Conservation (phyloP, 2,797 vertebrate species). For the Rhodeus uyekii region DNA sequence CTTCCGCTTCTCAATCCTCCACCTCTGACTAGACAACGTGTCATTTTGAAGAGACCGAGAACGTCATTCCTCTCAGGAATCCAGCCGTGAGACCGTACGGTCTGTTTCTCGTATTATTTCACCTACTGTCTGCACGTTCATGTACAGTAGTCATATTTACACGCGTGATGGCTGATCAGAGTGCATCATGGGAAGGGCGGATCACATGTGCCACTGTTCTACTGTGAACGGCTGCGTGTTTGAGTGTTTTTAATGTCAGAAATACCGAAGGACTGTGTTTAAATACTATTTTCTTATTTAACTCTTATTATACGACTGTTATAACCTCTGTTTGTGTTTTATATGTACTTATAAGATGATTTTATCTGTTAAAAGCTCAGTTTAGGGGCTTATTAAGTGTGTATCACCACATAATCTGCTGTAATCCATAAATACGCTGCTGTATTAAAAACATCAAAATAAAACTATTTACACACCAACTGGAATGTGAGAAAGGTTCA, state of each 20-base stretch:
- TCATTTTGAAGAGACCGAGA: neutral
- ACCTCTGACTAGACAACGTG: neutral
- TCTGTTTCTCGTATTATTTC: neutral
- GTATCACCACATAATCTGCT: neutral
- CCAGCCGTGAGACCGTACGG: neutral
- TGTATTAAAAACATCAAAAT: neutral
- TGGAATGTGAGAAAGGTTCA: neutral
- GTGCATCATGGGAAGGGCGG: constrained; percentile 13
- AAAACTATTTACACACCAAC: neutral
- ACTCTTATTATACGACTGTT: neutral
- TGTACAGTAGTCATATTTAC: neutral
- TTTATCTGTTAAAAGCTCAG: neutral
- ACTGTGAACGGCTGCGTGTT: neutral
- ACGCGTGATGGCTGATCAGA: neutral
- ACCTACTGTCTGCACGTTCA: neutral
- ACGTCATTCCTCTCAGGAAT: neutral
- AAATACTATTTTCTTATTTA: constrained; percentile 4
- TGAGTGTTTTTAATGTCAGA: neutral
- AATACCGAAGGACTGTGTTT: neutral
- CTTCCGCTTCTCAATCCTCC: neutral
- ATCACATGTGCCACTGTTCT: neutral
- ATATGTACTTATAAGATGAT: neutral
- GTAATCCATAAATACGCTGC: neutral
- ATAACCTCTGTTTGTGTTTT: neutral
- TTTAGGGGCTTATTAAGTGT: too few species aligned